phyloP scores from a whole-genome alignment of 2,797 vertebrate species.

The Poliocrania exsul region DNA sequence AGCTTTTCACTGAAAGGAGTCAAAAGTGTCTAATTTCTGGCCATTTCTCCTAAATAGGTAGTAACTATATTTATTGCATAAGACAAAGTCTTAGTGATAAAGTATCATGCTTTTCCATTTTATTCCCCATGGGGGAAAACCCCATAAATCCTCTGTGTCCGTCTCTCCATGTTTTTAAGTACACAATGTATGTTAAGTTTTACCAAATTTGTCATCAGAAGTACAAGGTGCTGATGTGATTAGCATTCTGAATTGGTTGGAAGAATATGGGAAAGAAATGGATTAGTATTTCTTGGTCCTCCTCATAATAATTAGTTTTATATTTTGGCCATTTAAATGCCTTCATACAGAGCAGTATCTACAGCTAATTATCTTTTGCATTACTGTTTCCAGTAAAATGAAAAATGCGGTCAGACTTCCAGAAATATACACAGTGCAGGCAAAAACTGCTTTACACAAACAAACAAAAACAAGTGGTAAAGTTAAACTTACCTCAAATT shows the following conservation, averaged over 20 bases:
- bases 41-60: background rate
- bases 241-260: background rate
- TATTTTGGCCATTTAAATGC: background rate
- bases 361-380: background rate
- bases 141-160: background rate
- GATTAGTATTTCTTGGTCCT: background rate
- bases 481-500: slow-evolving; percentile 87
- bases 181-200: background rate
- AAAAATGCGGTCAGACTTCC: background rate
- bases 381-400: background rate
- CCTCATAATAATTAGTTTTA: background rate
- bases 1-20: background rate
- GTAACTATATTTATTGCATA: background rate
- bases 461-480: background rate
- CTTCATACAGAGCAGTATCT: background rate
- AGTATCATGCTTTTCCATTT: background rate
- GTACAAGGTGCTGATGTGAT: background rate
- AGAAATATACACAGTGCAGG: background rate
- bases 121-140: background rate
- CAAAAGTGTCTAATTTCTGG: background rate
- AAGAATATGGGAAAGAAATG: background rate
- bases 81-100: background rate
- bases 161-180: background rate
- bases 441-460: background rate
- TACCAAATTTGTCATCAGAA: background rate